Evolutionary conservation across 2,888 invertebrate species (phyloP), one percentile per base, ranked within the genome.

Genomic region (Phoronis australis): DNA sequence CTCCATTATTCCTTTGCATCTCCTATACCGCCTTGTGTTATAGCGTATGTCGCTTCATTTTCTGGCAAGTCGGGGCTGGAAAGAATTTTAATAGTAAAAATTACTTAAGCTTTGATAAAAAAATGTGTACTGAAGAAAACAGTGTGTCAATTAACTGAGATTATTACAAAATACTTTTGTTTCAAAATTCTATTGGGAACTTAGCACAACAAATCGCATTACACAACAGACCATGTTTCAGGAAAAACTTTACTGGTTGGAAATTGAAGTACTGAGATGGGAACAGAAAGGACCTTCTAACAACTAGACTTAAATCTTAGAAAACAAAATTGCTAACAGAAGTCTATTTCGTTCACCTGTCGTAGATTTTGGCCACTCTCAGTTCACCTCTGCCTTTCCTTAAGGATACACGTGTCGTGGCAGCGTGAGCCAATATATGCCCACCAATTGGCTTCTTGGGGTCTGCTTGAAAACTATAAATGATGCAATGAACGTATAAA

Each of bases 381-480:
- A 81, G 82, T 69, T 87, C 87, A 0, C 85, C 87, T 41, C 85
- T 79, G 0, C 85, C 87, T 77, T 88, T 88, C 47, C 85, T 80
- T 4, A 89, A 76, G 21, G 84, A 80, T 37, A 88, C 80, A 57
- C 88, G 80, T 0, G 87, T 87, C 0, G 88, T 89, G 0, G 88
- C 87, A 0, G 88, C 87, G 72, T 88, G 88, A 0, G 88, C 89
- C 47, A 89, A 77, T 58, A 88, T 86, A 66, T 89, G 86, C 1
- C 88, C 88, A 1, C 89, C 89, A 35, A 88, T 84, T 0, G 88
- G 88, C 66, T 88, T 88, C 76, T 86, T 85, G 0, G 85, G 85
- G 62, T 87, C 87, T 4, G 83, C 85, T 78, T 85, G 82, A 56
- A 78, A 78, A 20, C 72, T 69, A 53, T 23, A 50, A 41, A 22